Evolutionary conservation across 2,797 vertebrate species (phyloP).

Genomic region (Arnoldichthys spilopterus): DNA sequence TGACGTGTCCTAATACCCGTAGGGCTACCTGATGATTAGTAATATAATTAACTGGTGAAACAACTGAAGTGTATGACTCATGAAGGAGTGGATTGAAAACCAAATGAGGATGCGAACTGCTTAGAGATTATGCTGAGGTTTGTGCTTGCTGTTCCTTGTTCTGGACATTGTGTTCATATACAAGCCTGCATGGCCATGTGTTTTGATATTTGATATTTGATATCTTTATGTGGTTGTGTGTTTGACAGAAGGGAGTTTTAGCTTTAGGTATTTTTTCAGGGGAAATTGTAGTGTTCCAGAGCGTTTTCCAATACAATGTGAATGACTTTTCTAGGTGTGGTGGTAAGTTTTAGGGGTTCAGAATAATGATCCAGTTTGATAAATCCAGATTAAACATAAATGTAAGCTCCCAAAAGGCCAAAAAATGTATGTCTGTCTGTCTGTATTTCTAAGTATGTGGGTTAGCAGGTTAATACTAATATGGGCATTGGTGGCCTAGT

Average conservation of each 20-base stretch:
- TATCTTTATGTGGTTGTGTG: background rate
- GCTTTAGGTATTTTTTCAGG: background rate
- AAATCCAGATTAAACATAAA: background rate
- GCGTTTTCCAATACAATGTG: background rate
- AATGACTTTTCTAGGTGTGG: background rate
- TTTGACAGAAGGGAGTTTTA: background rate
- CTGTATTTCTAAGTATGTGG: background rate
- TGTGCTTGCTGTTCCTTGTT: constrained; percentile 29
- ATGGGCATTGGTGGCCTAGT: no score
- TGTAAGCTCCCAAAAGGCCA: background rate
- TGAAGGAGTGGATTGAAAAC: constrained; percentile 28
- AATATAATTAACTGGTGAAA: background rate
- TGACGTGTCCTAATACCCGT: background rate
- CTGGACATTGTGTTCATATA: background rate
- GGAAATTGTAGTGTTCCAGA: background rate
- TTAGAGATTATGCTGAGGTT: constrained; percentile 7
- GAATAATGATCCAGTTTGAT: background rate
- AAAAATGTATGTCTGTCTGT: background rate
- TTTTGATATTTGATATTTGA: background rate
- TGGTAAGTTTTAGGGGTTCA: background rate
- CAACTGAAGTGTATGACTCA: constrained; percentile 26
- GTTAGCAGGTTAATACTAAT: background rate
- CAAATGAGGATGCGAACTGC: background rate
- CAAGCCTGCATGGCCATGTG: background rate
- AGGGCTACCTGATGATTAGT: background rate